phyloP scores from a whole-genome alignment of 1,140 invertebrate species.

The Lepidurus packardi region DNA sequence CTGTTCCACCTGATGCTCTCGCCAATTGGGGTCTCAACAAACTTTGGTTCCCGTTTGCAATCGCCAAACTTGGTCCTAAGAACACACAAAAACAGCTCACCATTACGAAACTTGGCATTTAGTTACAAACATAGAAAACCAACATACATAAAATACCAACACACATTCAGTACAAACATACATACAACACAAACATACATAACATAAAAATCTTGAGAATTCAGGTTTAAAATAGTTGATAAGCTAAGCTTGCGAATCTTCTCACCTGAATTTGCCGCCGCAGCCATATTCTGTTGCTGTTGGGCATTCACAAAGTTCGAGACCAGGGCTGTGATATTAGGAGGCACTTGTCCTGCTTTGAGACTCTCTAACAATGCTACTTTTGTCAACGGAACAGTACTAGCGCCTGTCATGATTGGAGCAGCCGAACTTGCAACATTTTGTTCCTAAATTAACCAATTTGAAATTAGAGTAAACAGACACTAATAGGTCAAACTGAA shows the following conservation, averaged over 20 bases:
- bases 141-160: too few relatives aligned
- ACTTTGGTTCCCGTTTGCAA: constrained; percentile 1
- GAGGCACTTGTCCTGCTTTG: constrained; percentile 32
- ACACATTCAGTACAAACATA: too few relatives aligned
- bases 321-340: constrained; percentile 30
- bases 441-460: not conserved
- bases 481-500: not conserved
- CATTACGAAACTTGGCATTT: not conserved
- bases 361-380: constrained; percentile 33
- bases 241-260: too few relatives aligned
- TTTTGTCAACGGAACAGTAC: constrained; percentile 28
- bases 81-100: not conserved
- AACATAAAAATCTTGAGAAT: too few relatives aligned
- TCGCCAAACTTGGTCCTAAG: not conserved
- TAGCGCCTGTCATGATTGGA: not conserved
- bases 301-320: constrained; percentile 26
- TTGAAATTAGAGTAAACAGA: not conserved
- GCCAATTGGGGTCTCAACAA: not conserved
- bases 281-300: constrained; percentile 12
- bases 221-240: too few relatives aligned
- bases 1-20: constrained; percentile 12
- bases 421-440: not conserved
- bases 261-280: not conserved
- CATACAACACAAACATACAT: too few relatives aligned
- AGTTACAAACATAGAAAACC: too few relatives aligned